These are phyloP conservation scores for Machaerirhynchus nigripectus DNA, from an alignment of 2,113 vertebrate species.

Conservation along the genomic window DNA sequence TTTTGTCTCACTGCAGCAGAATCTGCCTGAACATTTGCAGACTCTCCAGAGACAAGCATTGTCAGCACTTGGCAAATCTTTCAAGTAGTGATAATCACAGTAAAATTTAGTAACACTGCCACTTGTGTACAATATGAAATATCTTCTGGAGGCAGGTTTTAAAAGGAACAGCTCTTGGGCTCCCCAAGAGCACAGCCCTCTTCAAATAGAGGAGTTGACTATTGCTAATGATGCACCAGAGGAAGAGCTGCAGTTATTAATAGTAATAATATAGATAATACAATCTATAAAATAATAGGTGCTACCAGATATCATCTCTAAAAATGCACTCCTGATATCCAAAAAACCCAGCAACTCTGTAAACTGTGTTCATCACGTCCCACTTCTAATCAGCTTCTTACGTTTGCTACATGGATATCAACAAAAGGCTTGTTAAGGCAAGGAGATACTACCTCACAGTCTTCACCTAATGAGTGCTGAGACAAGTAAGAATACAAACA, in stretches of 20 bases:
- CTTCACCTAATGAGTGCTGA: neutral
- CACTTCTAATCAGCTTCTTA: neutral
- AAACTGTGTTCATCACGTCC: neutral
- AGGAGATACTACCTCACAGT: neutral
- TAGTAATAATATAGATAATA: neutral
- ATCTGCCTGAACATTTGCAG: slow-evolving; percentile 18
- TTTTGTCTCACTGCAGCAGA: neutral
- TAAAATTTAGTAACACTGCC: slow-evolving; percentile 4
- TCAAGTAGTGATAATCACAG: slow-evolving; percentile 10
- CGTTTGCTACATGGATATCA: neutral
- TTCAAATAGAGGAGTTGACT: neutral
- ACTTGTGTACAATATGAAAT: neutral
- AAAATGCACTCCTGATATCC: neutral
- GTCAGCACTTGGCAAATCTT: slow-evolving; percentile 19
- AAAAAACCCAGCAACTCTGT: neutral
- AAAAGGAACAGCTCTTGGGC: neutral
- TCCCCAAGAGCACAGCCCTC: neutral
- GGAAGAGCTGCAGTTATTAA: neutral
- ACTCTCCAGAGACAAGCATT: slow-evolving; percentile 9
- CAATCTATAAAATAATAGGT: neutral
- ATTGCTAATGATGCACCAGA: neutral
- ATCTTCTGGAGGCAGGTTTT: neutral
- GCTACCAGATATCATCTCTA: neutral
- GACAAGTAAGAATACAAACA: neutral
- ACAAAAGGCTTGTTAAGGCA: neutral